Evolutionary conservation across 2,888 invertebrate species (phyloP).

Genomic region (Gymnoscelis rufifasciata): DNA sequence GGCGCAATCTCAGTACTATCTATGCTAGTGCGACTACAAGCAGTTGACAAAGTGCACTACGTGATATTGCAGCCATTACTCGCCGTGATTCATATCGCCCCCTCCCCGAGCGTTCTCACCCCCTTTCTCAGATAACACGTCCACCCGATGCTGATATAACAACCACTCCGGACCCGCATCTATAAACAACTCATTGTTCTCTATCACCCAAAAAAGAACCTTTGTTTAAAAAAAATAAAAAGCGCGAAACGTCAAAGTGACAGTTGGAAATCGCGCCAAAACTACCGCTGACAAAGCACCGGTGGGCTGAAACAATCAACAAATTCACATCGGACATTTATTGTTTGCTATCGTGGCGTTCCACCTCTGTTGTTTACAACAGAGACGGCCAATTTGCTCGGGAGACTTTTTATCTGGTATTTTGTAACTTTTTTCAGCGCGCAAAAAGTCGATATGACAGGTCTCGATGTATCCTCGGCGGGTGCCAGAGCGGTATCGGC

Average conservation of each 20-base stretch:
- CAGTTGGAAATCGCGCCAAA: slow-evolving; percentile 61
- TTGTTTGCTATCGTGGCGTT: slow-evolving; percentile 74
- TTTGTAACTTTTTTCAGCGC: slow-evolving; percentile 60
- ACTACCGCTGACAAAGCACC: slow-evolving; percentile 63
- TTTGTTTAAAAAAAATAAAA: slow-evolving; percentile 31
- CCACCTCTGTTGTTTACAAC: slow-evolving; percentile 77
- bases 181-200: slow-evolving; percentile 35
- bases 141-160: slow-evolving; percentile 27
- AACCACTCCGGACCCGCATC: slow-evolving; percentile 24
- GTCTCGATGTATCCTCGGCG: slow-evolving; percentile 49
- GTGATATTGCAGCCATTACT: slow-evolving; percentile 79
- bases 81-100: slow-evolving; percentile 75
- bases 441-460: slow-evolving; percentile 78
- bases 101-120: slow-evolving; percentile 45
- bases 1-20: slow-evolving; percentile 68
- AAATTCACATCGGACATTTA: slow-evolving; percentile 74
- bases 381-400: slow-evolving; percentile 77
- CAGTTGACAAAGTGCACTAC: slow-evolving; percentile 79
- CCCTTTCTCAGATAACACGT: slow-evolving; percentile 58
- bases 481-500: slow-evolving; percentile 46
- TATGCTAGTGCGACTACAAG: slow-evolving; percentile 73
- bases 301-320: slow-evolving; percentile 69
- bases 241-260: slow-evolving; percentile 53
- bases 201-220: slow-evolving; percentile 26
- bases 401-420: slow-evolving; percentile 67